Evolutionary conservation across 2,888 invertebrate genomes (phyloP).

Genomic region (Notocelia uddmanniana): DNA sequence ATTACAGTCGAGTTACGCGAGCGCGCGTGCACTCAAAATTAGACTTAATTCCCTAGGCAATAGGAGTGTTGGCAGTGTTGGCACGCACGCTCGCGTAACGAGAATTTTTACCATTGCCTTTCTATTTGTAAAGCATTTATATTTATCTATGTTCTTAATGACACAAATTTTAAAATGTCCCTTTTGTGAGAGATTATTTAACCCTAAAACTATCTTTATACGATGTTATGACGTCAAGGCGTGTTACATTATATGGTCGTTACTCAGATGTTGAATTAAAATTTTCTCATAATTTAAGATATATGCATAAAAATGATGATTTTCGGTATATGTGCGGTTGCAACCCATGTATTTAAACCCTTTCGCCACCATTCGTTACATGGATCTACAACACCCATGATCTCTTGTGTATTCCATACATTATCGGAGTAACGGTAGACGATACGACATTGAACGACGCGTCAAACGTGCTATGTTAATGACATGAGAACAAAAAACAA

Average conservation of each 20-base stretch:
- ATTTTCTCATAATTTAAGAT: background rate
- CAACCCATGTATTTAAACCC: background rate
- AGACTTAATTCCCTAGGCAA: slow-evolving; percentile 2
- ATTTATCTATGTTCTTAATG: slow-evolving; percentile 25
- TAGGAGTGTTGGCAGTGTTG: background rate
- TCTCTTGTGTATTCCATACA: too few species aligned
- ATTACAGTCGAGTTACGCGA: background rate
- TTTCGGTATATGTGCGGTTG: background rate
- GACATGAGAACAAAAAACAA: too few species aligned
- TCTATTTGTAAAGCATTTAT: slow-evolving; percentile 43
- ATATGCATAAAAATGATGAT: slow-evolving; percentile 16
- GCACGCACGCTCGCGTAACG: slow-evolving; percentile 3
- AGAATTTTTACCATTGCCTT: slow-evolving; percentile 29
- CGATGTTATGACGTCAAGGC: slow-evolving; percentile 30
- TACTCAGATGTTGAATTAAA: slow-evolving; percentile 33
- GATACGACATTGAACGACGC: too few species aligned
- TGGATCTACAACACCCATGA: too few species aligned
- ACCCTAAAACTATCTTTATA: slow-evolving; percentile 34
- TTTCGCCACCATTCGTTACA: too few species aligned
- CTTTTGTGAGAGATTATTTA: slow-evolving; percentile 34
- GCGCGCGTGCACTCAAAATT: slow-evolving; percentile 6
- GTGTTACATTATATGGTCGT: slow-evolving; percentile 37
- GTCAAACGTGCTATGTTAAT: too few species aligned
- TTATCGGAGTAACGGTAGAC: too few species aligned
- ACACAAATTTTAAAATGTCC: slow-evolving; percentile 22